Evolutionary conservation across 64 coral and sea anemone genomes (phyloP).

Genomic region (Porites australiensis): DNA sequence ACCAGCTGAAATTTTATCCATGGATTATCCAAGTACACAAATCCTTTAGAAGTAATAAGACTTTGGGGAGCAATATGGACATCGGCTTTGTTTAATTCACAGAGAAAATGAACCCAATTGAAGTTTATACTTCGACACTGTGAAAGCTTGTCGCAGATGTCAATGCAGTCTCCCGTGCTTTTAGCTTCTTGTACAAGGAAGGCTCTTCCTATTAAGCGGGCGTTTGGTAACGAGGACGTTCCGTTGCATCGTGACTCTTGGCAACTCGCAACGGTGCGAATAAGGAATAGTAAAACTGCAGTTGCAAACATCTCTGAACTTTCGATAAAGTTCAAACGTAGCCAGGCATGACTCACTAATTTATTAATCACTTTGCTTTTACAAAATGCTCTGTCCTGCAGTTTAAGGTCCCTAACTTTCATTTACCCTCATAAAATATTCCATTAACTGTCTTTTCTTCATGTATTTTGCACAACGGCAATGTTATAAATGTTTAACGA

Average conservation of each 20-base stretch:
- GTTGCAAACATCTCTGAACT: no score
- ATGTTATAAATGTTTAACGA: no score
- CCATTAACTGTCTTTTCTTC: no score
- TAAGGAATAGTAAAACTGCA: background rate
- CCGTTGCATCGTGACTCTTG: background rate
- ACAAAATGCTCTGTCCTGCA: no score
- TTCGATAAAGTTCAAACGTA: no score
- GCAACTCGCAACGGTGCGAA: background rate
- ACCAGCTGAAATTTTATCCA: background rate
- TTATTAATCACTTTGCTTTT: no score
- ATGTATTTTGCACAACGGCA: no score
- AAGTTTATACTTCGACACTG: constrained; percentile 39
- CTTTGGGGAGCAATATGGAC: background rate
- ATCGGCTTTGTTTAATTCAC: constrained; percentile 40
- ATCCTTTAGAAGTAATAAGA: background rate
- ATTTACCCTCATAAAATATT: no score
- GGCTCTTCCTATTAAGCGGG: background rate
- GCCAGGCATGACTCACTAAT: no score
- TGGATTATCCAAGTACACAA: background rate
- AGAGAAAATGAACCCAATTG: background rate
- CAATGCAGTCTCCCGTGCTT: background rate
- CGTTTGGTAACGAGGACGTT: background rate
- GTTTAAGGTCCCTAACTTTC: no score
- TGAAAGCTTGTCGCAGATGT: background rate
- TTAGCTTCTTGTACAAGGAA: background rate